phyloP scores from a whole-genome alignment of 2,888 invertebrate species.

The Tetropium fuscum region DNA sequence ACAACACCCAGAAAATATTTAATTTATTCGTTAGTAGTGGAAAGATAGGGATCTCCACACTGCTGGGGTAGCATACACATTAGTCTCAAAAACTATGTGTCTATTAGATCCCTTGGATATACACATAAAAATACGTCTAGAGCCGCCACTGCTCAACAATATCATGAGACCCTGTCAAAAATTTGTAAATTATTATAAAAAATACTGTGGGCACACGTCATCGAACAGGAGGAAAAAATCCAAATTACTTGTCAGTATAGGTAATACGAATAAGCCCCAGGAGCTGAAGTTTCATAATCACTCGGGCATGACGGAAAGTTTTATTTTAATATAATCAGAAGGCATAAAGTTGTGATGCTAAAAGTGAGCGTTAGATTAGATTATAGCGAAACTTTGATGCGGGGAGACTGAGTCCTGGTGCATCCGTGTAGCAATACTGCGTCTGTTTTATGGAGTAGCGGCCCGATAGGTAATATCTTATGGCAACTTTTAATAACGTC shows the following conservation, averaged over 20 bases:
- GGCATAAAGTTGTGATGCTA: slow-evolving; percentile 50
- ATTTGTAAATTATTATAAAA: no score
- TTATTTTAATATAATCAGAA: slow-evolving; percentile 51
- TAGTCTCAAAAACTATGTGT: neutral
- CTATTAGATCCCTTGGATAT: no score
- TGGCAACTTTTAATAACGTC: slow-evolving; percentile 60
- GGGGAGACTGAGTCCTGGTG: slow-evolving; percentile 34
- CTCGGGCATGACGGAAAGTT: slow-evolving; percentile 39
- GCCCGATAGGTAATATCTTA: slow-evolving; percentile 57
- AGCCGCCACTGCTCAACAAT: neutral
- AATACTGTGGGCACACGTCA: no score
- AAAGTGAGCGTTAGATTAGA: slow-evolving; percentile 51
- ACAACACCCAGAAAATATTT: no score
- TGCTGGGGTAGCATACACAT: no score
- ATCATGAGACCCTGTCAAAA: neutral
- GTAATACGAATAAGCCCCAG: slow-evolving; percentile 38
- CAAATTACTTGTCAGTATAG: slow-evolving; percentile 34
- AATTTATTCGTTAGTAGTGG: no score
- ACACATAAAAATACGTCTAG: no score
- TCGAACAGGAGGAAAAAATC: slow-evolving; percentile 31
- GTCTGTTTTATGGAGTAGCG: slow-evolving; percentile 56
- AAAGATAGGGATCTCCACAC: no score
- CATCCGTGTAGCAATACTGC: slow-evolving; percentile 51
- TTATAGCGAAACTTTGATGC: slow-evolving; percentile 49
- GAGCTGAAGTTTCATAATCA: slow-evolving; percentile 37